These are phyloP conservation scores for Sphaerodactylus townsendi DNA, from an alignment of 2,113 vertebrate species.

Conservation along the genomic window DNA sequence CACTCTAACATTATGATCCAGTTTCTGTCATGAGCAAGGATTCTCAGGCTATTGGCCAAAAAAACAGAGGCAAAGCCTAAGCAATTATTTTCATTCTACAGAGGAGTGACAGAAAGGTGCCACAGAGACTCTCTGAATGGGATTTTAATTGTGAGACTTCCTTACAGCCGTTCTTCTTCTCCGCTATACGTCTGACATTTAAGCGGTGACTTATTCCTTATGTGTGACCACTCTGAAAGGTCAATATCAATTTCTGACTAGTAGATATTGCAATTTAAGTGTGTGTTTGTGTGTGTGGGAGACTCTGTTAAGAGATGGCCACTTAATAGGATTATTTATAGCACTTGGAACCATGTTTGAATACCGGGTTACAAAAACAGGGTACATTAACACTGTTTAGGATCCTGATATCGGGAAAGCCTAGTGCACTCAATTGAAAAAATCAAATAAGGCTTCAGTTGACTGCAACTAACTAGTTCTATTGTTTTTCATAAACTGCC, in stretches of 20 bases:
- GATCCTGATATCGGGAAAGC: not conserved
- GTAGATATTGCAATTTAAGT: constrained; percentile 17
- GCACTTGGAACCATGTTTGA: not conserved
- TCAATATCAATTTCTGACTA: not conserved
- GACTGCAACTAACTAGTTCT: no score
- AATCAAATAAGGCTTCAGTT: no score
- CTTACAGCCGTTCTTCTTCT: constrained; percentile 11
- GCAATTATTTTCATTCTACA: constrained; percentile 27
- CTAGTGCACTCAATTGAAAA: not conserved
- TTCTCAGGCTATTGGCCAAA: not conserved
- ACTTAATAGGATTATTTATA: not conserved
- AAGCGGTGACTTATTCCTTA: not conserved
- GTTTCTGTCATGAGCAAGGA: not conserved
- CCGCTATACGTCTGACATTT: constrained; percentile 23
- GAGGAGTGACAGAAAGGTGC: not conserved
- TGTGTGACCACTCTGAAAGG: not conserved
- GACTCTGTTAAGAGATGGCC: not conserved
- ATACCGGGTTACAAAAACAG: no score
- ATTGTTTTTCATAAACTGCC: no score
- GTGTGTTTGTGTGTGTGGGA: not conserved
- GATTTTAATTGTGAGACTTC: constrained; percentile 28
- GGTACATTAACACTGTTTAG: no score
- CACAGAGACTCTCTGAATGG: not conserved
- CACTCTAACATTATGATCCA: not conserved
- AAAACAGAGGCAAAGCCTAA: not conserved